These are phyloP conservation scores for Diplodus sargus DNA, from an alignment of 2,797 vertebrate species.

Conservation along the genomic window DNA sequence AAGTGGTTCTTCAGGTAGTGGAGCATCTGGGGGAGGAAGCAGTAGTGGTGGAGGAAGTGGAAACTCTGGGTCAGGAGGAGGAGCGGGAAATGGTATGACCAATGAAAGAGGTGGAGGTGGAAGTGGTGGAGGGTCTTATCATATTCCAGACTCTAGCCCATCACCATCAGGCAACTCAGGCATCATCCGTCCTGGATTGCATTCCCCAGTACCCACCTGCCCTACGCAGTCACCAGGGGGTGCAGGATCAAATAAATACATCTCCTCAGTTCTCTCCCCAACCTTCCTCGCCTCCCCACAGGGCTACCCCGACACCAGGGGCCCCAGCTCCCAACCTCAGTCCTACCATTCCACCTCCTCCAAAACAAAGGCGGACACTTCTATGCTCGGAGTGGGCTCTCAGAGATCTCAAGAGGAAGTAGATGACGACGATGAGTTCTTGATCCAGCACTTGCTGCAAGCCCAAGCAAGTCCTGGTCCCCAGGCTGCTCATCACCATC, in stretches of 20 bases:
- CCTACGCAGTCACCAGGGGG: conserved; percentile 86
- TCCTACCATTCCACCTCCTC: conserved; percentile 86
- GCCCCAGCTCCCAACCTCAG: conserved; percentile 81
- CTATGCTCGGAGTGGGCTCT: conserved; percentile 84
- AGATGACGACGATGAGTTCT: conserved; percentile 90
- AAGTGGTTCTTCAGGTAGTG: conserved; percentile 85
- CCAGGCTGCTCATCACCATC: conserved; percentile 83
- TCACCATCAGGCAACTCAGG: conserved; percentile 89
- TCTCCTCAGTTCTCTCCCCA: conserved; percentile 92
- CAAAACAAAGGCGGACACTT: conserved; percentile 85
- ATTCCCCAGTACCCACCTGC: conserved; percentile 90
- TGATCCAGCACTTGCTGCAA: conserved; percentile 95
- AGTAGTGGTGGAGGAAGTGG: conserved; percentile 79
- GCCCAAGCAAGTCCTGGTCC: conserved; percentile 89
- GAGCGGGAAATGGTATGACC: conserved; percentile 77
- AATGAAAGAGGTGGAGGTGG: conserved; percentile 80
- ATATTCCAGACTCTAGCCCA: conserved; percentile 90
- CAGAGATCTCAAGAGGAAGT: conserved; percentile 86
- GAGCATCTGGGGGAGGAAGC: conserved; percentile 83
- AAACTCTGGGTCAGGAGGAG: conserved; percentile 80
- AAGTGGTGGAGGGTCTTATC: conserved; percentile 83
- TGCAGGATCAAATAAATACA: conserved; percentile 89
- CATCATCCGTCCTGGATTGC: conserved; percentile 91
- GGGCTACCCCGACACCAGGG: conserved; percentile 85
- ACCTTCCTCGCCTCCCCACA: conserved; percentile 91